Conservation (phyloP, 2,888 invertebrate genomes). For the Tenthredo mesomela region DNA sequence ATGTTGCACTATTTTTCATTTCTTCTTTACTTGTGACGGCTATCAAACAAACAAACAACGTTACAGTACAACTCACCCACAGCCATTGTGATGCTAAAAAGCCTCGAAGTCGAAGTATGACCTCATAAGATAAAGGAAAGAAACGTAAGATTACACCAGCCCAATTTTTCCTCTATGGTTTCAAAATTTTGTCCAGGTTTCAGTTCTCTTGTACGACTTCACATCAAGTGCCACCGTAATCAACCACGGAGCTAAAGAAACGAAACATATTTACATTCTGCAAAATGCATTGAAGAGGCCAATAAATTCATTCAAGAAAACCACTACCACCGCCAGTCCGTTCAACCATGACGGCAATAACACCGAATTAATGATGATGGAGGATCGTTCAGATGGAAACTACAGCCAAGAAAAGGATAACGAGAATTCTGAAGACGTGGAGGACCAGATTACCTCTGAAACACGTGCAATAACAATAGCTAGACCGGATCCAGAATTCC, state of each 20-base stretch:
- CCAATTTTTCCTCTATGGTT: neutral
- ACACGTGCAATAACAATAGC: conserved; percentile 50
- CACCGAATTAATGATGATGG: conserved; percentile 58
- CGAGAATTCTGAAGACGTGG: conserved; percentile 28
- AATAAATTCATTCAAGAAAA: conserved; percentile 59
- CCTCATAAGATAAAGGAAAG: neutral
- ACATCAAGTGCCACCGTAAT: conserved; percentile 71
- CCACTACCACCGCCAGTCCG: conserved; percentile 45
- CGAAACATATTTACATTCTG: conserved; percentile 73
- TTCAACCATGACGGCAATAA: conserved; percentile 53
- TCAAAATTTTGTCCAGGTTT: conserved; percentile 24
- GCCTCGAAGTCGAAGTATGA: neutral
- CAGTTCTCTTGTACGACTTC: conserved; percentile 69
- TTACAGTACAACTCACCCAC: neutral
- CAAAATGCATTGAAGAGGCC: conserved; percentile 71
- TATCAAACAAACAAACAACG: neutral
- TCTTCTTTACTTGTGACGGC: neutral
- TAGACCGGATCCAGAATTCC: conserved; percentile 51
- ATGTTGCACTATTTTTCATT: too few species aligned
- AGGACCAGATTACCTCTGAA: conserved; percentile 54
- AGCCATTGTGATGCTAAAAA: neutral
- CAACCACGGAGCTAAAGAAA: conserved; percentile 72
- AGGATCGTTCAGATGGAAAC: conserved; percentile 68
- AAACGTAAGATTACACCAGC: neutral
- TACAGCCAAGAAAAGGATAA: neutral